phyloP scores from a whole-genome alignment of 2,888 invertebrate genomes.

The Digitonthophagus gazella region DNA sequence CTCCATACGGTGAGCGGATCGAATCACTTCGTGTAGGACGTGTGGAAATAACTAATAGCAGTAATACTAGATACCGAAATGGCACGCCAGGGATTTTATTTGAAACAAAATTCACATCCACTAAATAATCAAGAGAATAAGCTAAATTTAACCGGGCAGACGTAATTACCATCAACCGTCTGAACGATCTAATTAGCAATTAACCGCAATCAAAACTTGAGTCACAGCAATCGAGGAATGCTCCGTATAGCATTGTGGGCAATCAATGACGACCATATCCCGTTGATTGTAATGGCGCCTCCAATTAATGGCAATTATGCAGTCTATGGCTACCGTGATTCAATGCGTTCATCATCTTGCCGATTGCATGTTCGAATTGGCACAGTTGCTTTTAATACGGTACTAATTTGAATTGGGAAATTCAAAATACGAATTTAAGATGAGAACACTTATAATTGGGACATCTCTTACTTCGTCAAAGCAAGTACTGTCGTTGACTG shows the following conservation, averaged over 20 bases:
- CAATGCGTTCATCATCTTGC: neutral
- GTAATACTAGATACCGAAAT: slow-evolving; percentile 32
- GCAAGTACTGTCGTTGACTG: neutral
- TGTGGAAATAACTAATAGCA: slow-evolving; percentile 34
- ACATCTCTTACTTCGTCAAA: neutral
- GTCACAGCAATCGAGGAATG: neutral
- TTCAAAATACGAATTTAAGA: neutral
- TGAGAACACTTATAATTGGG: neutral
- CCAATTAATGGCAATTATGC: neutral
- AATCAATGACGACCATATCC: neutral
- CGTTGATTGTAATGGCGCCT: neutral
- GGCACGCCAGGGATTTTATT: neutral
- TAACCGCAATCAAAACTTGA: neutral
- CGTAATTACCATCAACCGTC: neutral
- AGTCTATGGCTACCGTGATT: too few relatives aligned
- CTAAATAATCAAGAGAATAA: neutral
- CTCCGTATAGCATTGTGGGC: neutral
- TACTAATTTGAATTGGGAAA: neutral
- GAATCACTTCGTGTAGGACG: slow-evolving; percentile 38
- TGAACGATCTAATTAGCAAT: neutral
- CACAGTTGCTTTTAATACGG: neutral
- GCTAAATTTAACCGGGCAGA: neutral
- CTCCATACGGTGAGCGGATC: slow-evolving; percentile 34
- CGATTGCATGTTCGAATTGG: neutral
- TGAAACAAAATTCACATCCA: neutral